Percentiles rank a stretch among this genome's conserved stretches.
Conservation (phyloP, 2,113 vertebrate species). For the Scalopus aquaticus region DNA sequence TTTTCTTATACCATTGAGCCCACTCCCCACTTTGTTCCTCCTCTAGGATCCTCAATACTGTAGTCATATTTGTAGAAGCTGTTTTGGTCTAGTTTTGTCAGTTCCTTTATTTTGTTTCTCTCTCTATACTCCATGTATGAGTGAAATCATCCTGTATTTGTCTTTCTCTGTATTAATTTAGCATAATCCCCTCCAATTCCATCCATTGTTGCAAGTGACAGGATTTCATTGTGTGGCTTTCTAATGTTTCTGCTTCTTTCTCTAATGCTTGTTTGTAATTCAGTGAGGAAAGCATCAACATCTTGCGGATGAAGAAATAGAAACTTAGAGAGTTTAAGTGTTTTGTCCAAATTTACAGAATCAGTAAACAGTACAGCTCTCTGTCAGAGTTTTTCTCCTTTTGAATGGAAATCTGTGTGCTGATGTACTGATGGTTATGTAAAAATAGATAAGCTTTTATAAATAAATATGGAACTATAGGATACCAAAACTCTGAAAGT, state of each 20-base stretch:
- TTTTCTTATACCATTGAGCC: too few species aligned
- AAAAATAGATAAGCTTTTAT: not conserved
- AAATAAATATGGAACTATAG: not conserved
- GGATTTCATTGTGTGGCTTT: not conserved
- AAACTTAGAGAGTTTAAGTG: not conserved
- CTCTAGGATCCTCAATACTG: too few species aligned
- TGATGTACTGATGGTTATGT: not conserved
- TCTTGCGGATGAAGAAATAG: not conserved
- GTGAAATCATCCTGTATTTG: too few species aligned
- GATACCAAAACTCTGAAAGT: not conserved
- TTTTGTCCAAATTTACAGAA: not conserved
- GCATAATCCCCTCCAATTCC: too few species aligned
- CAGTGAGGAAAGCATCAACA: not conserved
- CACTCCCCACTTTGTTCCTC: too few species aligned
- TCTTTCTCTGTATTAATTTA: too few species aligned
- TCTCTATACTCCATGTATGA: too few species aligned
- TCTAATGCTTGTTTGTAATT: not conserved
- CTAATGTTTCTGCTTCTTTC: not conserved
- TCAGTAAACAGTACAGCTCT: not conserved
- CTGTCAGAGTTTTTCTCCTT: not conserved
- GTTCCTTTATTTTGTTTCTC: too few species aligned
- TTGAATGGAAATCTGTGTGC: not conserved
- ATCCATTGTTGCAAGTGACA: too few species aligned
- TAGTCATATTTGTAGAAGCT: too few species aligned
- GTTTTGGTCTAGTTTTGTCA: too few species aligned